Conservation (phyloP, 2,888 invertebrate species). For the Polia nebulosa region DNA sequence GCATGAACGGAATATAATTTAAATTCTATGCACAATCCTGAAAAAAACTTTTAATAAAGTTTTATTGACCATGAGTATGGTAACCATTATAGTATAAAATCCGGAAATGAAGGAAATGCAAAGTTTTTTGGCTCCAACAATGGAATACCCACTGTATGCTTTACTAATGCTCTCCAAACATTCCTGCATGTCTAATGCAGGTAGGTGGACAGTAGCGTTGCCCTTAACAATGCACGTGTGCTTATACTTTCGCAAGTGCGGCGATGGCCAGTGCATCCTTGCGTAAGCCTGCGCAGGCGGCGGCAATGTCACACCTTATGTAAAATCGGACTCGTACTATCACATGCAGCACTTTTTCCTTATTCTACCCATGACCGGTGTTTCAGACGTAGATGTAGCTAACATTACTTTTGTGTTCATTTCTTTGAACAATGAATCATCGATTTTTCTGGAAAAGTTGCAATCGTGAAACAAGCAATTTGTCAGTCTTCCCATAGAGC, state of each 20-base stretch:
- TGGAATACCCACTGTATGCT: not conserved
- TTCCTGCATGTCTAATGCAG: conserved; percentile 35
- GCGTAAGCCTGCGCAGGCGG: conserved; percentile 74
- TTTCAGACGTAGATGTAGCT: not conserved
- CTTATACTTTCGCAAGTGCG: conserved; percentile 77
- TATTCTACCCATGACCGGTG: not conserved
- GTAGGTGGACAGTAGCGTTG: conserved; percentile 17
- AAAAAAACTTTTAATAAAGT: not conserved
- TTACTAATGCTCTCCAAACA: conserved; percentile 17
- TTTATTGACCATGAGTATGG: too few relatives aligned
- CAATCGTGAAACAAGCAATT: conserved; percentile 36
- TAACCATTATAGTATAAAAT: not conserved
- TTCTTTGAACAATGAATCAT: conserved; percentile 17
- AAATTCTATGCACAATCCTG: not conserved
- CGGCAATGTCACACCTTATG: conserved; percentile 82
- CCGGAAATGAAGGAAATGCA: not conserved
- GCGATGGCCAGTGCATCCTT: conserved; percentile 79
- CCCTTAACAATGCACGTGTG: conserved; percentile 69
- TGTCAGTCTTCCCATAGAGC: conserved; percentile 52
- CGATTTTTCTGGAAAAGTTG: conserved; percentile 17
- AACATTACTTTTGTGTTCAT: conserved; percentile 8
- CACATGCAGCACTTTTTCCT: conserved; percentile 18
- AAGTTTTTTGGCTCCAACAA: conserved; percentile 1
- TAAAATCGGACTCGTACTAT: conserved; percentile 60
- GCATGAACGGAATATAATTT: not conserved